These are phyloP conservation scores for Euleptes europaea DNA, from an alignment of 2,113 vertebrate species.

Conservation along the genomic window DNA sequence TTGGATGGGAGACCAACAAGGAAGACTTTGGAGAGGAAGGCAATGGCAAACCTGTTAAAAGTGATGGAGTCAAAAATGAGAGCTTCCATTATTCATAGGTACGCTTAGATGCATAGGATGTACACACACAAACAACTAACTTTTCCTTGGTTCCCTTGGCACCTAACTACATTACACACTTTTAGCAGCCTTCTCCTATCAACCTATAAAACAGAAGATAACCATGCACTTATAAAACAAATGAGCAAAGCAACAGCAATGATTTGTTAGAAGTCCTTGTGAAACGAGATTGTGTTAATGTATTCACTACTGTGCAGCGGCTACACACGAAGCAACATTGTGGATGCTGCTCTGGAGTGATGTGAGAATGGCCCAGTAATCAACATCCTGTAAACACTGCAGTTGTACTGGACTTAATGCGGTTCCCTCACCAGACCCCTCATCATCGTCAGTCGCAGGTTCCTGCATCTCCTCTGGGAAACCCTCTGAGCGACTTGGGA, in stretches of 20 bases:
- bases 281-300: slow-evolving; percentile 44
- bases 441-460: slow-evolving; percentile 79
- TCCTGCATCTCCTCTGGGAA: slow-evolving; percentile 85
- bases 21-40: no score
- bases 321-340: slow-evolving; percentile 71
- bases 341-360: slow-evolving; percentile 76
- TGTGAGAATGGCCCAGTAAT: slow-evolving; percentile 77
- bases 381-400: slow-evolving; percentile 75
- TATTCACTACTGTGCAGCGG: slow-evolving; percentile 66
- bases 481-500: slow-evolving; percentile 80
- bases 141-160: slow-evolving; percentile 1
- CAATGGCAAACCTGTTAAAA: background rate
- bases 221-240: slow-evolving; percentile 45
- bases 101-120: background rate
- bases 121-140: slow-evolving; percentile 13
- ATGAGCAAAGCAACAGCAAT: slow-evolving; percentile 28
- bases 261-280: slow-evolving; percentile 44
- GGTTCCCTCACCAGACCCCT: slow-evolving; percentile 94
- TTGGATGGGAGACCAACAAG: no score
- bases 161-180: slow-evolving; percentile 46
- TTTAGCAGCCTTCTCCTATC: slow-evolving; percentile 83
- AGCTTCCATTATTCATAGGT: slow-evolving; percentile 11
- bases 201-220: slow-evolving; percentile 40
- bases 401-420: slow-evolving; percentile 80
- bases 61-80: background rate